Conservation (phyloP, 2,797 vertebrate species). For the Phoebastria nigripes region DNA sequence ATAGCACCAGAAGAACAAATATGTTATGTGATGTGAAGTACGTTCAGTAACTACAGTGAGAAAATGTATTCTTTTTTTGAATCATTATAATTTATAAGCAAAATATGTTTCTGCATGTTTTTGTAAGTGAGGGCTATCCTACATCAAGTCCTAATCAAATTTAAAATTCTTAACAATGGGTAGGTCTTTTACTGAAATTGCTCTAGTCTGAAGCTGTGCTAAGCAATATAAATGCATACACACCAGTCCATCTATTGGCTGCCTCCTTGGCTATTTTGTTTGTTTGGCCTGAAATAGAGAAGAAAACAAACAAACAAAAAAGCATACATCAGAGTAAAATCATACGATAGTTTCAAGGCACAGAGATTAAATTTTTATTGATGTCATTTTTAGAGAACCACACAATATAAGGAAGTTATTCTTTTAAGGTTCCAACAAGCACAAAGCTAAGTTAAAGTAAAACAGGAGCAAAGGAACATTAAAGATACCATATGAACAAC, state of each 20-base stretch:
- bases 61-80: not conserved
- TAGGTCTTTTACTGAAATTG: not conserved
- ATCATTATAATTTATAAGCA: not conserved
- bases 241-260: conserved; percentile 95
- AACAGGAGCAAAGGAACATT: not conserved
- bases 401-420: not conserved
- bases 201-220: not conserved
- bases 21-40: not conserved
- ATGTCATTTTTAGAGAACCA: not conserved
- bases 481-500: not conserved
- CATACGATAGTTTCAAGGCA: not conserved
- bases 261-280: conserved; percentile 91
- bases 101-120: not conserved
- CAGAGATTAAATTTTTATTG: not conserved
- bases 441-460: not conserved
- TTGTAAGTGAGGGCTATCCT: not conserved
- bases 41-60: not conserved
- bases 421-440: not conserved
- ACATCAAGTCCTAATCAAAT: not conserved
- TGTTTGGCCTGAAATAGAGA: conserved; percentile 80
- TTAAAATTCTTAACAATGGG: not conserved
- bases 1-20: not conserved
- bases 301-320: not conserved
- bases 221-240: conserved; percentile 52
- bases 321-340: not conserved